A percentile compares a stretch with the other conserved stretches of the same genome.
Evolutionary conservation across 2,797 vertebrate species (phyloP).

Genomic region (Myotis daubentonii): DNA sequence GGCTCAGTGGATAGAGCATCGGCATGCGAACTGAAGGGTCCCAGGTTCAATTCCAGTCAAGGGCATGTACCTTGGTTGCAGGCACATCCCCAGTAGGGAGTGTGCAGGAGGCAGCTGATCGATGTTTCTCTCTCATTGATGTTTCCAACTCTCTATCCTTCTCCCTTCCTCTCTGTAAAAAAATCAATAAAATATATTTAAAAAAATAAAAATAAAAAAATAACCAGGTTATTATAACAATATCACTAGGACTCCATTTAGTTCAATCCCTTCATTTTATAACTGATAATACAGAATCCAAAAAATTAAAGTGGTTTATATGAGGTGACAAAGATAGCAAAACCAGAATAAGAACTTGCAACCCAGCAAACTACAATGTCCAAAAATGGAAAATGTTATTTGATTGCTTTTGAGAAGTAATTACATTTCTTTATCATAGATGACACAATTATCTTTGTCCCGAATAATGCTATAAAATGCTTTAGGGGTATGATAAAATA

Average conservation of each 20-base stretch:
- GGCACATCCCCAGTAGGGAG: too few relatives aligned
- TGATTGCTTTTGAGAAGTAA: background rate
- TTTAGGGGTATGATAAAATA: background rate
- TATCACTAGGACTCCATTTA: background rate
- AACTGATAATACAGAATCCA: background rate
- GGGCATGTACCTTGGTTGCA: too few relatives aligned
- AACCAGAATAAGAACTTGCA: background rate
- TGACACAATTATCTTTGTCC: background rate
- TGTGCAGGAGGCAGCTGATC: too few relatives aligned
- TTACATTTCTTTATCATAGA: background rate
- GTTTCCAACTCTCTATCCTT: too few relatives aligned
- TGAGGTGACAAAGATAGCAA: background rate
- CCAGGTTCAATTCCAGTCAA: too few relatives aligned
- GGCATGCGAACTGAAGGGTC: too few relatives aligned
- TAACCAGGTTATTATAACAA: too few relatives aligned
- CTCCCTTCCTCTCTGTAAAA: too few relatives aligned
- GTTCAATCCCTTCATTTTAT: background rate
- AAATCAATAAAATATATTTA: too few relatives aligned
- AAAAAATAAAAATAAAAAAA: too few relatives aligned
- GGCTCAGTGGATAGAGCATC: too few relatives aligned
- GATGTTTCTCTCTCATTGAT: too few relatives aligned
- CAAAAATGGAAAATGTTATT: background rate
- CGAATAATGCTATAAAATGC: background rate
- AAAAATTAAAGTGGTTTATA: background rate
- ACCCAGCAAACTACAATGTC: background rate